Evolutionary conservation across 1,140 invertebrate genomes (phyloP), one percentile per base, ranked within the genome.

Genomic region (Zaprionus vittiger): DNA sequence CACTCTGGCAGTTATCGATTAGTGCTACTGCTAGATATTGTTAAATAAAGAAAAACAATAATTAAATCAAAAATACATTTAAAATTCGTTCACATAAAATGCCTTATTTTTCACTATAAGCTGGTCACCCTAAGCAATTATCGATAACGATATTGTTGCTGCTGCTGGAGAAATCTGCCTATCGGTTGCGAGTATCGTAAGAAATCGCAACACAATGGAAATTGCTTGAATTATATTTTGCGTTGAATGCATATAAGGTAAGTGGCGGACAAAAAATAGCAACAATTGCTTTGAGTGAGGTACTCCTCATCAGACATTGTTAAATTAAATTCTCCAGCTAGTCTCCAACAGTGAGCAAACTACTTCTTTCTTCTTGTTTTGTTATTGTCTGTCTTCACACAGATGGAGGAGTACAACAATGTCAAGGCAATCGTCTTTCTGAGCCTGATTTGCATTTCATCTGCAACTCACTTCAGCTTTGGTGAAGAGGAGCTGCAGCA

Each of bases 401-500:
- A 34, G 31, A 34, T 34, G 31, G 31, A 34, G 84, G 73, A 38
- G 31, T 67, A 67, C 55, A 65, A 56, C 31, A 55, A 17, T 61
- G 41, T 76, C 66, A 79, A 71, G 67, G 41, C 59, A 47, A 57
- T 72, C 38, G 5, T 73, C n/a, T 61, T 61, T n/a, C 14, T 83
- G 9, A 54, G 55, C 52, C 52, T 81, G 54, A 28, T 81, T 34
- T 85, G 75, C 63, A 28, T 86, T 24, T 55, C 64, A 5, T 83
- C 70, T 62, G 59, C 68, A 9, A 24, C 79, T 1, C 60, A 72
- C 11, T 20, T 38, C 9, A 41, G 5, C n/a, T 55, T 38, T 47
- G 54, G 63, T 26, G 66, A 47, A 28, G 70, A 54, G 57, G 52
- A 49, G 38, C 12, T 20, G 41, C 64, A 73, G 47, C 61, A 73